Evolutionary conservation across 64 coral and sea anemone genomes (phyloP), one percentile per base, ranked within the genome.

Genomic region (Pachyseris speciosa): DNA sequence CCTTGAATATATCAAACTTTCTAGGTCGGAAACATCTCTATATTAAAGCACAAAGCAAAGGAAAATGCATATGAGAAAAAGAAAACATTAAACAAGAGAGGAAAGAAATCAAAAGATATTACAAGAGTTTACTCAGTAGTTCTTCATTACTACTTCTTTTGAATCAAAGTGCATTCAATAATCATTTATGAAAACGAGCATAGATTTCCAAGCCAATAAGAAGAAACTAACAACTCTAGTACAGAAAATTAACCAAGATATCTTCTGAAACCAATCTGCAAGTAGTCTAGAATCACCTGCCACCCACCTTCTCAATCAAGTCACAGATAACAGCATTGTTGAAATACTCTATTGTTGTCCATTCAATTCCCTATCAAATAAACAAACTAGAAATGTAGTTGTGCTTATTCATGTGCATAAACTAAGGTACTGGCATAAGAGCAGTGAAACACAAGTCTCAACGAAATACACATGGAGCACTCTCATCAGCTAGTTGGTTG

Each of bases 261-360:
- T n/a, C 24, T 42, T 49, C 51, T 16, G 51, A 55, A 16, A 3
- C 15, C 2, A 53, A 10, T 53, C 10, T 19, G n/a, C n/a, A n/a
- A n/a, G n/a, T n/a, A 12, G 19, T 30, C 30, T 25, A n/a, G 9
- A n/a, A n/a, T 13, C 17, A 30, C 22, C 13, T 34, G 33, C 12
- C 43, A 64, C 72, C 48, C 33, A 99, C 97, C 86, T 92, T 99
- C 69, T 99, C 97, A 70, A 99, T 93, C 22, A 99, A 83, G 13
- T 99, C 97, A 42, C 97, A 99, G 84, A 99, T 99, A 16, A 99
- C 77, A 5, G 97, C 61, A 86, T 99, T 99, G 63, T 99, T 95
- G 42, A 99, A 99, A 48, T 99, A 99, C 17, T 99, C 97, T 20
- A 99, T 95, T 38, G 84, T 37, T 63, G 86, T 93, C 97, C 97